Percentiles rank a stretch among this genome's conserved stretches.
phyloP scores from a whole-genome alignment of 1,140 invertebrate genomes.

The Adelges cooleyi region DNA sequence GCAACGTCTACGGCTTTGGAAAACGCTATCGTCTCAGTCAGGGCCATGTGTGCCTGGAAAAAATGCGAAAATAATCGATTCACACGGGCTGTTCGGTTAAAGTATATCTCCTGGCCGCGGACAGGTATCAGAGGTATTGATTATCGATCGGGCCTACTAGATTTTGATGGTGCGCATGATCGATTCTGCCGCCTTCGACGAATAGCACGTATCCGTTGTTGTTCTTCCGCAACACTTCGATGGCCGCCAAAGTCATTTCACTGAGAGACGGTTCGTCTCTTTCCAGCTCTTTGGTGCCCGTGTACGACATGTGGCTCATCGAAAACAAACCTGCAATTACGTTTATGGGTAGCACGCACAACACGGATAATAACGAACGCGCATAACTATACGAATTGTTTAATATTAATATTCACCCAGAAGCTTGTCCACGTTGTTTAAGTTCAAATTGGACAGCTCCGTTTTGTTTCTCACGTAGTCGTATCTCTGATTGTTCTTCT shows the following conservation, averaged over 20 bases:
- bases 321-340: conserved; percentile 36
- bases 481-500: background rate
- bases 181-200: conserved; percentile 52
- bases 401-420: background rate
- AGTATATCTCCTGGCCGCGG: too few species aligned
- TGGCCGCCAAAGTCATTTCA: conserved; percentile 70
- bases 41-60: conserved; percentile 45
- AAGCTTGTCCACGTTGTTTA: conserved; percentile 3
- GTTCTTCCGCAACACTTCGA: conserved; percentile 57
- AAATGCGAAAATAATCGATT: background rate
- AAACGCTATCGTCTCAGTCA: conserved; percentile 57
- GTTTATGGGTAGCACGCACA: too few species aligned
- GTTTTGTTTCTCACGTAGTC: conserved; percentile 16
- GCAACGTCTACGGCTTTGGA: conserved; percentile 46
- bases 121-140: too few species aligned
- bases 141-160: background rate
- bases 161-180: conserved; percentile 56
- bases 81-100: too few species aligned
- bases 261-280: conserved; percentile 48
- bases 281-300: conserved; percentile 38
- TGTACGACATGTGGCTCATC: conserved; percentile 32
- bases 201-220: conserved; percentile 57
- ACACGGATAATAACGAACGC: too few species aligned
- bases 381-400: background rate
- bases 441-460: background rate